Evolutionary conservation across 1,140 invertebrate genomes (phyloP), one percentile per base, ranked within the genome.

Genomic region (Metopolophium dirhodum): DNA sequence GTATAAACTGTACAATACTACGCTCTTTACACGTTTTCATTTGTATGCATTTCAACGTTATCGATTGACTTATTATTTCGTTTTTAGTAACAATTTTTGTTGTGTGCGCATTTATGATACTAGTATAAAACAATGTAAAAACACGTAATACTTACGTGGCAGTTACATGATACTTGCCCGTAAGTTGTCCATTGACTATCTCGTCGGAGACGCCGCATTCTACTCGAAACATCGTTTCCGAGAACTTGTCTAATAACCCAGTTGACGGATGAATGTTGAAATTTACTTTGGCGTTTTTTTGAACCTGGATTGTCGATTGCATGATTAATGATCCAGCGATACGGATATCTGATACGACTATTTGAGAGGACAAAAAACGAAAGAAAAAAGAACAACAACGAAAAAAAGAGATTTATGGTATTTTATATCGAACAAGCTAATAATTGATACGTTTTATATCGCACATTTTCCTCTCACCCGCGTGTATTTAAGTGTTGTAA

Each of bases 251-350:
- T 49, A 93, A 85, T 30, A 37, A 30, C 14, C 91, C 91, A 8
- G 47, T 57, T 93, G 91, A 83, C 82, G 91, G 91, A 93, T 93
- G 49, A 85, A 93, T 45, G 77, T 86, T 85, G 82, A 93, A 93
- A 85, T 86, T 37, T 41, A 86, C 49, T 54, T 51, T 54, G 91
- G 35, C 91, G 6, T 93, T 45, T 85, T 85, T 93, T 93, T 45
- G 82, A 86, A 37, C 47, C 9, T 37, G 49, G 37, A 30, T 41
- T 86, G 77, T 37, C 82, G 49, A 93, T 41, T n/a, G 47, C n/a
- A 68, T 93, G 91, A 93, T 93, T 93, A 51, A 93, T 57, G 82
- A 57, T 54, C 91, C 91, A 93, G 30, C 49, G 91, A 57, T 86
- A 93, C 26, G 35, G 82, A 93, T 85, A 93, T 93, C 61, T 86